Base-by-base conservation (phyloP, 1,140 invertebrate species). In the Proales similis region DNA sequence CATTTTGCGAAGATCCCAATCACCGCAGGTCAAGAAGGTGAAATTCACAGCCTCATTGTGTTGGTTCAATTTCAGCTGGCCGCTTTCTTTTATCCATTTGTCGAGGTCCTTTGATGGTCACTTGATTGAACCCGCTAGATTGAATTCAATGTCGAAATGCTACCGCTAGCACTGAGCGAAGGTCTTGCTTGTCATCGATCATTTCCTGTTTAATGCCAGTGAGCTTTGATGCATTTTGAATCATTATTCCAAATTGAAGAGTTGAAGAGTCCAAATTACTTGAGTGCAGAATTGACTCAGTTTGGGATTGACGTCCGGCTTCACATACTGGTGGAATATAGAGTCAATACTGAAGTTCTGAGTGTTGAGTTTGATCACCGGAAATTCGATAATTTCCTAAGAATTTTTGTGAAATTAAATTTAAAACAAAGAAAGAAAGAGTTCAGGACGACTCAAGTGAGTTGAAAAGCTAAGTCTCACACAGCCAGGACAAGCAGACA, bases 331-430 rank as follows among this genome's bases (percentile, higher is more conserved):
- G 64, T 84, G 82, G 70, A 84, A 84, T 17, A 64, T 65, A 30
- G 78, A 71, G 60, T 80, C 78, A 12, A 80, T 66, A 64, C 79
- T 30, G 70, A 81, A 78, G 47, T 78, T 79, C 38, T 68, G 67
- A 0, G 76, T 74, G 65, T 81, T 81, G 1, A 84, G 61, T 63
- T 79, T 82, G 2, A 82, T 63, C 43, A 82, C 82, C 2, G 82
- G 83, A 67, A 84, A 81, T 70, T 84, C 82, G 45, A 84, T 83
- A 11, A 84, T 83, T 74, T 84, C 82, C 76, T 82, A 14, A 14
- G 2, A 19, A n/a, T n/a, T n/a, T n/a, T n/a, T n/a, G n/a, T n/a
- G n/a, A n/a, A n/a, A n/a, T n/a, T n/a, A n/a, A n/a, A n/a, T n/a
- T n/a, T n/a, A n/a, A n/a, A n/a, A n/a, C n/a, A n/a, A n/a, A n/a